Evolutionary conservation across 1,140 invertebrate genomes (phyloP).

Genomic region (Pogonomyrmex barbatus): DNA sequence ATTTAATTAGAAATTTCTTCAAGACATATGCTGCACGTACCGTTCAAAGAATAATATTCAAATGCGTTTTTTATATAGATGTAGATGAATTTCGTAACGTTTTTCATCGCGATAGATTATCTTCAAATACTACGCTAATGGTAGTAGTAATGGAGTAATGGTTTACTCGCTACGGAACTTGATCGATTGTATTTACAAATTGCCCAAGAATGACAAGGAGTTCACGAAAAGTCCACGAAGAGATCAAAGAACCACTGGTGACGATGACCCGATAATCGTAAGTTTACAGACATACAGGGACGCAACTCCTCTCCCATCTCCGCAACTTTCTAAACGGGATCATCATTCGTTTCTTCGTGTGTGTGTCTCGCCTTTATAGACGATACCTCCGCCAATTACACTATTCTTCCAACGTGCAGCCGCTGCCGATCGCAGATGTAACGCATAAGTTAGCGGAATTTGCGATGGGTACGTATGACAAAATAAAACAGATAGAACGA

Average conservation of each 20-base stretch:
- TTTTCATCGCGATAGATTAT: background rate
- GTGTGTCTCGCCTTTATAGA: slow-evolving; percentile 53
- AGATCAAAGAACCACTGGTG: slow-evolving; percentile 67
- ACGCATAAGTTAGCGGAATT: slow-evolving; percentile 71
- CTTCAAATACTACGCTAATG: too few species aligned
- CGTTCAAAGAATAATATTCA: background rate
- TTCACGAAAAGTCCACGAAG: too few species aligned
- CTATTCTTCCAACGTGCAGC: slow-evolving; percentile 80
- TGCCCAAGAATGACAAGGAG: background rate
- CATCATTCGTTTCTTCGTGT: slow-evolving; percentile 82
- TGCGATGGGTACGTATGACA: slow-evolving; percentile 60
- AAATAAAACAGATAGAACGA: slow-evolving; percentile 46
- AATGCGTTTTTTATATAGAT: background rate
- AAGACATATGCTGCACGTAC: background rate
- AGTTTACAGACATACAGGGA: slow-evolving; percentile 72
- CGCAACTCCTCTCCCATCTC: slow-evolving; percentile 41
- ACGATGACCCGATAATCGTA: slow-evolving; percentile 79
- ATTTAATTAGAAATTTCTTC: background rate
- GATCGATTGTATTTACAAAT: background rate
- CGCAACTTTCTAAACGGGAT: slow-evolving; percentile 83
- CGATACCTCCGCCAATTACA: slow-evolving; percentile 76
- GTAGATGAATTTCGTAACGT: background rate
- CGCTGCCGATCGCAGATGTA: slow-evolving; percentile 81
- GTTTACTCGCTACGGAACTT: background rate
- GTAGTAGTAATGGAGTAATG: background rate